Evolutionary conservation across 1,140 invertebrate genomes (phyloP), one percentile per base, ranked within the genome.

Genomic region (Heliconius hermathena): DNA sequence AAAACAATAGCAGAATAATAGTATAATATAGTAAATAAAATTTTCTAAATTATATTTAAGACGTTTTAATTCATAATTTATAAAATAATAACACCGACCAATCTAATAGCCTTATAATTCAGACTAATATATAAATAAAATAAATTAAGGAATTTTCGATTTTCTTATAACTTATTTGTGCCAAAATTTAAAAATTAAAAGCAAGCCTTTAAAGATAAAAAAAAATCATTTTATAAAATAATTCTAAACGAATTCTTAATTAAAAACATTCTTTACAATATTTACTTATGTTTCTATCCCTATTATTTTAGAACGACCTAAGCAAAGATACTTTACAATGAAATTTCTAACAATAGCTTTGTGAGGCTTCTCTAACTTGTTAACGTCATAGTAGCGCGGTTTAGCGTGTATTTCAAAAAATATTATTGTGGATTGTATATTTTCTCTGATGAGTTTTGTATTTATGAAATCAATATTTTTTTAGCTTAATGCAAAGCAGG

Each of bases 301-400:
- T 60, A 11, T 60, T 60, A 66, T 26, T 66, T 26, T 66, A 66
- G 13, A 26, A 66, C 60, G 22, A 66, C 60, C 60, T 66, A 66
- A 26, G 26, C 60, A 66, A 66, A 66, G 60, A 66, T 66, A 66
- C 22, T 66, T 66, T 57, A 66, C 22, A 66, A 60, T 60, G 54
- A 60, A 29, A 66, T 66, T 29, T 29, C 60, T 29, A 66, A 66
- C 60, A 66, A 66, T 26, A 29, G 26, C 60, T 29, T 66, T 29
- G 60, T 66, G 26, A 29, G 60, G 60, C 60, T 66, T 66, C 60
- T 66, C 11, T 29, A 29, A 11, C 60, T 66, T 66, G 60, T 66
- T 66, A 11, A 66, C 60, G 60, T 22, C 18, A 52, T 20, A 60
- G 54, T 60, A 60, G 54, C 9, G 20, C 20, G 54, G 54, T 60